These are phyloP conservation scores for Stramonita haemastoma DNA, from an alignment of 2,888 invertebrate genomes.

Conservation along the genomic window DNA sequence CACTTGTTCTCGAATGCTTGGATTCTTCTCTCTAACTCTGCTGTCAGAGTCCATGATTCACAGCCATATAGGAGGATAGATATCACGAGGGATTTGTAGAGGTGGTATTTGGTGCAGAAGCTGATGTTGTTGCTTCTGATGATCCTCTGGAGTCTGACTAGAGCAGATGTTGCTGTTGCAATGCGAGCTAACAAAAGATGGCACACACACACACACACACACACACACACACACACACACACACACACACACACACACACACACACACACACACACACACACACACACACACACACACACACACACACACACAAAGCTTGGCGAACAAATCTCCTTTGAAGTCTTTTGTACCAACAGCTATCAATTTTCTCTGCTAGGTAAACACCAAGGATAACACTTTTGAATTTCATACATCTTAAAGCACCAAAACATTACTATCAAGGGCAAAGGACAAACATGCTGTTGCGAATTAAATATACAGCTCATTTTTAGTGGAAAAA, in stretches of 20 bases:
- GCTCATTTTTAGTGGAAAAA: too few species aligned
- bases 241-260: constrained; percentile 6
- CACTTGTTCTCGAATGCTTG: too few species aligned
- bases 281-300: neutral
- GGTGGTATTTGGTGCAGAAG: too few species aligned
- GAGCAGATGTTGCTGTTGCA: too few species aligned
- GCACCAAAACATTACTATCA: neutral
- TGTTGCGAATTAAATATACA: neutral
- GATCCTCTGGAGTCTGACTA: too few species aligned
- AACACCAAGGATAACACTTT: neutral
- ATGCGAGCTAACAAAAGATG: neutral
- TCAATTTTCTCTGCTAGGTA: neutral
- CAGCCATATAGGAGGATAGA: too few species aligned
- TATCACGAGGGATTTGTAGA: too few species aligned
- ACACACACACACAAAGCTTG: neutral
- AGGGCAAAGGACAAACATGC: neutral
- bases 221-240: constrained; percentile 16
- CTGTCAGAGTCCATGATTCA: too few species aligned
- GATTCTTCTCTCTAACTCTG: too few species aligned
- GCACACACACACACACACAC: neutral
- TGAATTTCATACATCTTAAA: neutral
- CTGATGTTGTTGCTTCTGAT: too few species aligned
- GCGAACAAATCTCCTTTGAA: neutral
- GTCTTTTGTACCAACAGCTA: neutral
- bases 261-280: neutral